These are phyloP conservation scores for Patagioenas fasciata DNA, from an alignment of 2,113 vertebrate species.

Conservation along the genomic window DNA sequence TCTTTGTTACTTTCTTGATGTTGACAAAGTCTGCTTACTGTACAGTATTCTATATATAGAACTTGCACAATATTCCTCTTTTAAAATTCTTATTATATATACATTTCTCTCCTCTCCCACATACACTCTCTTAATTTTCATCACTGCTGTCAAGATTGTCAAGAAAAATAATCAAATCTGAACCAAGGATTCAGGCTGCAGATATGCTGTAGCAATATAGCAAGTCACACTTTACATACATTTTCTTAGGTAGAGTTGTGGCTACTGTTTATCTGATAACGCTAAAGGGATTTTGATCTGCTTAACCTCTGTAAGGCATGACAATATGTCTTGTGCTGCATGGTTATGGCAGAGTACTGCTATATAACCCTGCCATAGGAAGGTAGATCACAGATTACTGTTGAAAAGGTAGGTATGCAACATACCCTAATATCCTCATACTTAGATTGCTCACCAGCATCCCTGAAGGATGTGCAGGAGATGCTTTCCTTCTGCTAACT, in stretches of 20 bases:
- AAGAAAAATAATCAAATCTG: neutral
- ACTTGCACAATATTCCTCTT: neutral
- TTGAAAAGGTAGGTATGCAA: neutral
- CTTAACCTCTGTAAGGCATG: neutral
- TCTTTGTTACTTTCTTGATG: neutral
- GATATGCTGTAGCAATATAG: neutral
- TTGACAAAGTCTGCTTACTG: neutral
- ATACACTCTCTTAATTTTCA: neutral
- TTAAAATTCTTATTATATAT: conserved; percentile 1
- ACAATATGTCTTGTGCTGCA: neutral
- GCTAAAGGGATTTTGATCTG: neutral
- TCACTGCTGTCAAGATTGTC: neutral
- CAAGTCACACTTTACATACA: neutral
- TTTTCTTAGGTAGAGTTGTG: neutral
- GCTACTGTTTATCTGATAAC: neutral
- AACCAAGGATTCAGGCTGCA: neutral
- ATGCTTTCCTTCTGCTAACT: neutral
- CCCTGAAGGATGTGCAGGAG: neutral
- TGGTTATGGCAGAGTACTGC: neutral
- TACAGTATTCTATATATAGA: neutral
- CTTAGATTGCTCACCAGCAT: neutral
- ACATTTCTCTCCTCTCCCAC: conserved; percentile 7
- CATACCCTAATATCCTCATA: neutral
- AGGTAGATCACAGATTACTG: neutral
- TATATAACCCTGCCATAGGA: neutral